These are phyloP conservation scores for Galeopterus variegatus DNA, from an alignment of 2,113 vertebrate species.

Conservation along the genomic window DNA sequence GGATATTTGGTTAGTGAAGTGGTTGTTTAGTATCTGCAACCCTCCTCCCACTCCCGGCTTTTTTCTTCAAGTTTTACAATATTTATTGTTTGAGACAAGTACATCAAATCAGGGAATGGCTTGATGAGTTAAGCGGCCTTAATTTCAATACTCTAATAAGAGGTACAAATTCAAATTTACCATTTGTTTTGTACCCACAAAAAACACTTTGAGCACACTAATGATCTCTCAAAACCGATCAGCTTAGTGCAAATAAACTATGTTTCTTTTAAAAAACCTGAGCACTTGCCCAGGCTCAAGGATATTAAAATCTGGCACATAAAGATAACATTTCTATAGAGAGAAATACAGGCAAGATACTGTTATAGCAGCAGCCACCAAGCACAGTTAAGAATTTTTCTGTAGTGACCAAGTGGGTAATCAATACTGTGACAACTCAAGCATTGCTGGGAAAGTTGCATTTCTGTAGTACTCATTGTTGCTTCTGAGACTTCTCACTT, in stretches of 20 bases:
- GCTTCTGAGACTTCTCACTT: conserved; percentile 87
- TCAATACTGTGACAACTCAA: conserved; percentile 92
- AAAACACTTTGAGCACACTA: conserved; percentile 87
- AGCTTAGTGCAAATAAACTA: conserved; percentile 90
- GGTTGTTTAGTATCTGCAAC: background rate
- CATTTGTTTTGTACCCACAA: conserved; percentile 87
- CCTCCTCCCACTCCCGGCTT: background rate
- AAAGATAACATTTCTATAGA: conserved; percentile 91
- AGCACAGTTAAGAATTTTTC: conserved; percentile 89
- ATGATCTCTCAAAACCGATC: conserved; percentile 86
- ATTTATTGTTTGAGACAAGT: conserved; percentile 92
- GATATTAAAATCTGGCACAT: conserved; percentile 88
- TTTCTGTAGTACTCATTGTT: conserved; percentile 89
- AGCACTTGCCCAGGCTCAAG: conserved; percentile 88
- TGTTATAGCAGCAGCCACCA: conserved; percentile 87
- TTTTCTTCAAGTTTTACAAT: conserved; percentile 92
- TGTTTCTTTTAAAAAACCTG: conserved; percentile 86
- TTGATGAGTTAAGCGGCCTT: conserved; percentile 92
- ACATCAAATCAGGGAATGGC: conserved; percentile 91
- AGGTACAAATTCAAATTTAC: conserved; percentile 85
- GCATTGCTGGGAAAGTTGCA: conserved; percentile 92
- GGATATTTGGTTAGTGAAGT: too few species aligned
- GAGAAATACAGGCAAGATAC: conserved; percentile 92
- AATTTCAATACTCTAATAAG: conserved; percentile 87
- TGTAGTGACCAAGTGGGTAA: conserved; percentile 88